Evolutionary conservation across 2,888 invertebrate species (phyloP).

Genomic region (Xylophagus ater): DNA sequence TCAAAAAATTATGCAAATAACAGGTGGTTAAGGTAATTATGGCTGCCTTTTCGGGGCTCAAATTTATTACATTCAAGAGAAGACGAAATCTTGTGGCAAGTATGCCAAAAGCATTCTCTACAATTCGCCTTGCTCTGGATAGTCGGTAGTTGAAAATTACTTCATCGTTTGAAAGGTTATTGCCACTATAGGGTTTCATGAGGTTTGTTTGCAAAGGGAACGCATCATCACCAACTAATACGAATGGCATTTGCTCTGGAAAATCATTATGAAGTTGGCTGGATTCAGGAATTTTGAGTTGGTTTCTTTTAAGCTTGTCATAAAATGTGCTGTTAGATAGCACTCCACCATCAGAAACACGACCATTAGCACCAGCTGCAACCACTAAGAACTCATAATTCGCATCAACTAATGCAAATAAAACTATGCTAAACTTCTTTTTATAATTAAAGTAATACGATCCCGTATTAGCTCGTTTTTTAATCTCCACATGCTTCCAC

Average conservation of each 20-base stretch:
- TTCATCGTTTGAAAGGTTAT: no score
- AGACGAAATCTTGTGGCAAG: neutral
- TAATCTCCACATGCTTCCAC: constrained; percentile 25
- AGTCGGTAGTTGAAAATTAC: constrained; percentile 12
- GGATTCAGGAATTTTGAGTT: no score
- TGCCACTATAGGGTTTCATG: no score
- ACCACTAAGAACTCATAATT: constrained; percentile 19
- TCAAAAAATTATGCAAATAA: no score
- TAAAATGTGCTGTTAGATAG: no score
- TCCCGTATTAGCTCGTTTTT: constrained; percentile 21
- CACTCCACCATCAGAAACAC: no score
- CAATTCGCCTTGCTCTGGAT: constrained; percentile 7
- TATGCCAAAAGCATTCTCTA: no score
- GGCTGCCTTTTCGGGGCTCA: no score
- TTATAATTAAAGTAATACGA: constrained; percentile 25
- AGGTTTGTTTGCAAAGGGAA: constrained; percentile 11
- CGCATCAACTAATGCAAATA: constrained; percentile 20
- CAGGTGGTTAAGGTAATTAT: no score
- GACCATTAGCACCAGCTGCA: constrained; percentile 19
- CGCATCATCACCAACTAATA: constrained; percentile 15
- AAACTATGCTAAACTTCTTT: constrained; percentile 19
- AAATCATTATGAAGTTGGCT: constrained; percentile 12
- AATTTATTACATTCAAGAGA: no score
- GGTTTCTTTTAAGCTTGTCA: no score
- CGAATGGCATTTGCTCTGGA: no score